Evolutionary conservation across 1,140 invertebrate genomes (phyloP).

Genomic region (Caenorhabditis elegans): DNA sequence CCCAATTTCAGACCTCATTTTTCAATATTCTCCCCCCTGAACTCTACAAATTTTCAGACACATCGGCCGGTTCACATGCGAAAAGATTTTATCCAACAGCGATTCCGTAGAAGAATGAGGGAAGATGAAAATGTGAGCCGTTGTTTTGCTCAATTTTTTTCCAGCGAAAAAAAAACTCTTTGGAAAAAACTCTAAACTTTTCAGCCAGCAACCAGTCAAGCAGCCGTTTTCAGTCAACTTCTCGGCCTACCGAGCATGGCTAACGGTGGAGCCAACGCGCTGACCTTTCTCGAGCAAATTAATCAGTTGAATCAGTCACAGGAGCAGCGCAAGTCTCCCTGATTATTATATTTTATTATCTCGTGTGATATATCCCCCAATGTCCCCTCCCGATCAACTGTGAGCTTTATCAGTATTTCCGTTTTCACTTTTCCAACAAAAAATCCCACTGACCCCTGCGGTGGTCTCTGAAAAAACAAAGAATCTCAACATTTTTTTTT

Average conservation of each 20-base stretch:
- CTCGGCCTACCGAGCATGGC: neutral
- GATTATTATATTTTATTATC: too few relatives aligned
- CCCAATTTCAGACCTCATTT: too few relatives aligned
- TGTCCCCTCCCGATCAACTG: too few relatives aligned
- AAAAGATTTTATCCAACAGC: slow-evolving; percentile 62
- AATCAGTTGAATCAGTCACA: slow-evolving; percentile 1
- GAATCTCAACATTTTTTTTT: too few relatives aligned
- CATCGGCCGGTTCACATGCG: slow-evolving; percentile 65
- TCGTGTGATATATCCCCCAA: too few relatives aligned
- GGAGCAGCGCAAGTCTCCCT: slow-evolving; percentile 10
- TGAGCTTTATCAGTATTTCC: too few relatives aligned
- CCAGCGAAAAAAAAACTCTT: neutral
- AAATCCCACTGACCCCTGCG: too few relatives aligned
- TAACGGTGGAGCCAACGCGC: neutral
- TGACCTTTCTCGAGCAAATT: slow-evolving; percentile 7
- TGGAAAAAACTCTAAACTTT: neutral
- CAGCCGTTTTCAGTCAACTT: neutral
- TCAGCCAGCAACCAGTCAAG: neutral
- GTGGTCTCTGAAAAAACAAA: too few relatives aligned
- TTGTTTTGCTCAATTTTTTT: neutral
- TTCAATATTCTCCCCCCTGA: neutral
- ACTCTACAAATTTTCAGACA: slow-evolving; percentile 53
- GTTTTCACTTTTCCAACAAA: too few relatives aligned
- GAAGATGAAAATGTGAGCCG: slow-evolving; percentile 19
- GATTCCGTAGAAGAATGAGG: slow-evolving; percentile 58